These are phyloP conservation scores for Saguinus midas DNA, from an alignment of 2,113 vertebrate species.

Conservation along the genomic window DNA sequence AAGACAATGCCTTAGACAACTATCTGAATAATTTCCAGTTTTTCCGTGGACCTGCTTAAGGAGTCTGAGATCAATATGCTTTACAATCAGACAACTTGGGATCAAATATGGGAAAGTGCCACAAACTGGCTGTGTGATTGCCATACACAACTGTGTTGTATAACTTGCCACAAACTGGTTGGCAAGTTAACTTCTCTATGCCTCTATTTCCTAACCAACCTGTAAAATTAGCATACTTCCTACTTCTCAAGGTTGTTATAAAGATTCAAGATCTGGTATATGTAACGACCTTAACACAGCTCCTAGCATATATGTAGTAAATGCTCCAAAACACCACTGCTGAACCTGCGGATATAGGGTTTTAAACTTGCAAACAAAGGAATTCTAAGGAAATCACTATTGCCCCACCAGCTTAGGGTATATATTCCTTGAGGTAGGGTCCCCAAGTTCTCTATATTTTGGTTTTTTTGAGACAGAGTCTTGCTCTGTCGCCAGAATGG, in stretches of 20 bases:
- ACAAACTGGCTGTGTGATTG: background rate
- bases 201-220: constrained; percentile 16
- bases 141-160: too few species aligned
- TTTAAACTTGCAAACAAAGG: background rate
- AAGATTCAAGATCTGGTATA: background rate
- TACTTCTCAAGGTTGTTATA: background rate
- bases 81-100: background rate
- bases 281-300: background rate
- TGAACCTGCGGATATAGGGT: background rate
- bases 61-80: background rate
- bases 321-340: background rate
- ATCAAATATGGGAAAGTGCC: background rate
- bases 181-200: background rate
- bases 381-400: background rate
- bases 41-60: background rate
- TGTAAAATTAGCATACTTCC: background rate
- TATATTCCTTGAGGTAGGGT: background rate
- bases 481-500: too few species aligned
- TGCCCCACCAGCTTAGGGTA: background rate
- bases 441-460: background rate
- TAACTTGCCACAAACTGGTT: background rate
- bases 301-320: background rate
- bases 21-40: constrained; percentile 5
- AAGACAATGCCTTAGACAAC: background rate
- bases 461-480: too few species aligned